Base-by-base conservation (phyloP, 2,888 invertebrate species). In the Mesoligia furuncula region DNA sequence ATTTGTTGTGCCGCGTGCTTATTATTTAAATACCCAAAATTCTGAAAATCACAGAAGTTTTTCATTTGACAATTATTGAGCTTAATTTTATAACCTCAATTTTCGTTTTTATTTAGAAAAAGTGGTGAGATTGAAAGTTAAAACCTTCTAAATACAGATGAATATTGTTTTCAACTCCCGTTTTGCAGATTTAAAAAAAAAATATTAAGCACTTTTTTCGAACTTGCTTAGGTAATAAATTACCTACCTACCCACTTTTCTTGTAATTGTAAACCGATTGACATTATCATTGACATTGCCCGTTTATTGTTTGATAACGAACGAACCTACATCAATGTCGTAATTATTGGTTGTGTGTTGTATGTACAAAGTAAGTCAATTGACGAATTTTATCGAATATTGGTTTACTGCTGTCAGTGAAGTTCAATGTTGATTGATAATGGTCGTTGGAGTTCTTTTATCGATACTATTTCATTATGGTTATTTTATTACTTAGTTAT, bases 341-440 rank as follows among this genome's bases (percentile, higher is more conserved):
- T 81, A 77, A 80, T 81, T 67, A 72, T 81, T 64, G 57, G 54
- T 75, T 72, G 17, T 36, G 0, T 54, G 39, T 75, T 67, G 8
- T 36, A 36, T 17, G 48, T 77, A 62, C 15, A 42, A 77, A 65
- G 9, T 69, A 80, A 59, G 51, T 61, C 31, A 17, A 39, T 64
- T 57, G 67, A n/a, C 48, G 54, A 79, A 78, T 79, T 80, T 76
- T 66, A 80, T 80, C 80, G 42, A 61, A 39, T 71, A 80, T 80
- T 80, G 54, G 66, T 76, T 76, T 66, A 57, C 59, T 67, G 27
- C 15, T 80, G 62, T 80, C 80, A 9, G 31, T 76, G 61, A 80
- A 76, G 80, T 80, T 80, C 77, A 62, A 65, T 80, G 66, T 77
- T 77, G 76, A 80, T 76, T 76, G 69, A 80, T 70, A 48, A 70